These are phyloP conservation scores for Scartelaos histophorus DNA, from an alignment of 2,113 vertebrate genomes.

Conservation along the genomic window DNA sequence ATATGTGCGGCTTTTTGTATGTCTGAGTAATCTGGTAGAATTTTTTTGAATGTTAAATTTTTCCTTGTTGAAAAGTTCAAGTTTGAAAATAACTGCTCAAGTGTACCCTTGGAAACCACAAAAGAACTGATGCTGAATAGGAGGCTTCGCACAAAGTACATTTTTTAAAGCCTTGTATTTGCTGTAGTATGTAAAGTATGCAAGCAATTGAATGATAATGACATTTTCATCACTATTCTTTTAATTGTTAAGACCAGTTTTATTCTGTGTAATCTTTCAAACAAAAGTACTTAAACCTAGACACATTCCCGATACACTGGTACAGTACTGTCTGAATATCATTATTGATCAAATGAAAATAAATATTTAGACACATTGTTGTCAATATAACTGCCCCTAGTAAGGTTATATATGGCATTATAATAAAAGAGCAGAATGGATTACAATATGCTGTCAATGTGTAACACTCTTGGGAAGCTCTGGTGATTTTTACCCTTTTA, in stretches of 20 bases:
- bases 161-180: background rate
- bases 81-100: background rate
- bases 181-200: too few species aligned
- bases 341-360: too few species aligned
- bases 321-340: too few species aligned
- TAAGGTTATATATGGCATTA: background rate
- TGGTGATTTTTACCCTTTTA: conserved; percentile 4
- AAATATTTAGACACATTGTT: too few species aligned
- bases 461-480: background rate
- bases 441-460: background rate
- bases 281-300: too few species aligned
- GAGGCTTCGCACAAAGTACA: background rate
- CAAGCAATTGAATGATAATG: background rate
- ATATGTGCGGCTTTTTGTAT: background rate
- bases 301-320: too few species aligned
- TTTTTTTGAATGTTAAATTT: background rate
- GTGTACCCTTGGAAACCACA: background rate
- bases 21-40: background rate
- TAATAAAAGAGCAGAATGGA: background rate
- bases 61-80: background rate
- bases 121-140: background rate
- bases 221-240: background rate
- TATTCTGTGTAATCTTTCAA: too few species aligned
- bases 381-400: too few species aligned
- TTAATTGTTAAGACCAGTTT: too few species aligned